phyloP scores from a whole-genome alignment of 1,140 invertebrate species.

The Tetramorium simillimum region DNA sequence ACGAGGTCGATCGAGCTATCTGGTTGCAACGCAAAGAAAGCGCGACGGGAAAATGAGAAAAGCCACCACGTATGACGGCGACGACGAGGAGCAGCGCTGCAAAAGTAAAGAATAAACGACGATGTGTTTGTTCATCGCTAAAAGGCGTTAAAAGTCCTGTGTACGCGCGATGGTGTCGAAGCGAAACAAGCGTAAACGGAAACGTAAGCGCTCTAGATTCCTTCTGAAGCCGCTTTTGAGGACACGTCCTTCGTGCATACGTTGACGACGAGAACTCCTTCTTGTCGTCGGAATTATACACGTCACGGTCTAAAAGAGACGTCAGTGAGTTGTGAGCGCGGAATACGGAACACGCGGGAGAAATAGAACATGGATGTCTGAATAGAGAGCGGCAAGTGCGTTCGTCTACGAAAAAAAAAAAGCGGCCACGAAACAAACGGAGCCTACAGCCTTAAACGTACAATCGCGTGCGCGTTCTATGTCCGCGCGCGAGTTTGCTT shows the following conservation, averaged over 20 bases:
- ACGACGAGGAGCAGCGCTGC: neutral
- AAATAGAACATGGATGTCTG: conserved; percentile 13
- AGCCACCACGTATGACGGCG: neutral
- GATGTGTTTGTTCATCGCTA: conserved; percentile 37
- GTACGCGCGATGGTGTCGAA: conserved; percentile 15
- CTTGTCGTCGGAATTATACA: neutral
- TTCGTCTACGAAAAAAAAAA: conserved; percentile 9
- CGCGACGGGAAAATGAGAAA: conserved; percentile 18
- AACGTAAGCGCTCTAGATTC: conserved; percentile 25
- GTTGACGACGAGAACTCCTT: neutral
- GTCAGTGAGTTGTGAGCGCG: neutral
- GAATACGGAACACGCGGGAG: neutral
- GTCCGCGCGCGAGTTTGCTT: conserved; percentile 2
- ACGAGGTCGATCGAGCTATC: conserved; percentile 24
- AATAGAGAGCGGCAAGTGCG: neutral
- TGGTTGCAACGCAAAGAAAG: conserved; percentile 11
- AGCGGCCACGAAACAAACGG: conserved; percentile 1
- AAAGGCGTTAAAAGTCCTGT: conserved; percentile 45
- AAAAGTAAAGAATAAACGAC: conserved; percentile 26
- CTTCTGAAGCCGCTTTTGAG: conserved; percentile 34
- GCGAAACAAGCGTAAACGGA: conserved; percentile 18
- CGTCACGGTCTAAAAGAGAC: conserved; percentile 4
- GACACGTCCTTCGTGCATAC: conserved; percentile 13
- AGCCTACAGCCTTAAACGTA: conserved; percentile 40
- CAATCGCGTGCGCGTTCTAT: conserved; percentile 38